Evolutionary conservation across 2,113 vertebrate species (phyloP).

Genomic region (Melospiza melodia): DNA sequence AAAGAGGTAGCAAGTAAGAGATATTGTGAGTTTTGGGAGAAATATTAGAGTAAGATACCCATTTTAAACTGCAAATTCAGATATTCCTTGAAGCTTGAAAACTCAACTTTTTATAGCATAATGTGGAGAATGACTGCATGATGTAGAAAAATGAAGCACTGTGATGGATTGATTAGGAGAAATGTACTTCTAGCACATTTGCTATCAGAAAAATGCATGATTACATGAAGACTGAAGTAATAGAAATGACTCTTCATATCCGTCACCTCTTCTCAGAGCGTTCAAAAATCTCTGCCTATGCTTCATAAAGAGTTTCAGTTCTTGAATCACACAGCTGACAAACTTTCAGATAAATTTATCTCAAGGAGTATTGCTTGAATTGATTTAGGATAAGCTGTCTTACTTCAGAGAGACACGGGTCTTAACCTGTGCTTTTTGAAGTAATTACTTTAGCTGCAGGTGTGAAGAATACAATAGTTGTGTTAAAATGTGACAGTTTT

Average conservation of each 20-base stretch:
- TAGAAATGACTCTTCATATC: not conserved
- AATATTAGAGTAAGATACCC: not conserved
- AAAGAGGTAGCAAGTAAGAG: not conserved
- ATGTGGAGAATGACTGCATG: not conserved
- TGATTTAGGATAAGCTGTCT: constrained; percentile 32
- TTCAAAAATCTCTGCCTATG: not conserved
- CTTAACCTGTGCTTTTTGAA: not conserved
- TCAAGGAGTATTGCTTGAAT: constrained; percentile 11
- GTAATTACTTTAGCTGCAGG: not conserved
- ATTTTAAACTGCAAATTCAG: not conserved
- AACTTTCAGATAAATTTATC: constrained; percentile 18
- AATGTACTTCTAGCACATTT: not conserved
- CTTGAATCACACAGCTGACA: constrained; percentile 23
- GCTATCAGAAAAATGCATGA: not conserved
- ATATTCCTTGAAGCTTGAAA: not conserved
- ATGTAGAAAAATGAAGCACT: not conserved
- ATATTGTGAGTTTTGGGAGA: not conserved
- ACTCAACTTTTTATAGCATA: not conserved
- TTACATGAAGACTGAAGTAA: not conserved
- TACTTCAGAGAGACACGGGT: not conserved
- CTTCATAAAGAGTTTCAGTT: not conserved
- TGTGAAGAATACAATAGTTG: not conserved
- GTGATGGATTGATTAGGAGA: not conserved
- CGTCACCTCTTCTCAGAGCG: not conserved
- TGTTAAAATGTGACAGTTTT: not conserved